phyloP scores from a whole-genome alignment of 2,113 vertebrate species.

The Grammomys surdaster region DNA sequence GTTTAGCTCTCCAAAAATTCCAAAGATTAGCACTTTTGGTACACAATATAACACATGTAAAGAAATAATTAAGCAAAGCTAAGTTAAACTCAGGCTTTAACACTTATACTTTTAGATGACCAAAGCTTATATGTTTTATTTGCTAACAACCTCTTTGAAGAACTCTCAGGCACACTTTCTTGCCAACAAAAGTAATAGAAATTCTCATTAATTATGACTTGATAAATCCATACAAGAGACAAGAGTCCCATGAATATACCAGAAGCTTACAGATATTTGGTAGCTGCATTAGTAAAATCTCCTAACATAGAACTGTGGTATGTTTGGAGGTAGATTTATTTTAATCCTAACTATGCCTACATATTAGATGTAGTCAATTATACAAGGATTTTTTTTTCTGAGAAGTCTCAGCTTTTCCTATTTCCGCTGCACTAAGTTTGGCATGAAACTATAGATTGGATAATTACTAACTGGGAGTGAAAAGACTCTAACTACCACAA shows the following conservation, averaged over 20 bases:
- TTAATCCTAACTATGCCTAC: slow-evolving; percentile 28
- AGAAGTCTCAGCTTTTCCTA: slow-evolving; percentile 74
- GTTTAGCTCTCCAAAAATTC: slow-evolving; percentile 32
- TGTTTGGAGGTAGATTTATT: not conserved
- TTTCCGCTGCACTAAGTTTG: slow-evolving; percentile 60
- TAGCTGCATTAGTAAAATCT: not conserved
- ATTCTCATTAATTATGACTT: slow-evolving; percentile 35
- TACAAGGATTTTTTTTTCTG: slow-evolving; percentile 45
- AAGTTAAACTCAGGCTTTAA: slow-evolving; percentile 1
- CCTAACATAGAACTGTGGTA: not conserved
- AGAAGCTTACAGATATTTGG: slow-evolving; percentile 14
- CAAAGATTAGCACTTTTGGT: slow-evolving; percentile 23
- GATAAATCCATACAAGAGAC: slow-evolving; percentile 44
- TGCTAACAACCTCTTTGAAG: slow-evolving; percentile 40
- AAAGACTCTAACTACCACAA: slow-evolving; percentile 80
- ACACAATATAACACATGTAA: slow-evolving; percentile 16
- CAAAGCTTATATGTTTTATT: slow-evolving; percentile 7
- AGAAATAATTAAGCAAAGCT: slow-evolving; percentile 50
- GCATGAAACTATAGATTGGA: slow-evolving; percentile 76
- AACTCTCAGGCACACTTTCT: slow-evolving; percentile 36
- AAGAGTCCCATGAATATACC: slow-evolving; percentile 29
- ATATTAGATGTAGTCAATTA: slow-evolving; percentile 10
- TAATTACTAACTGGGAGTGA: slow-evolving; percentile 81
- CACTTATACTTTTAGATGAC: slow-evolving; percentile 3
- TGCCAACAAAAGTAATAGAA: slow-evolving; percentile 47